These are phyloP conservation scores for Bovichtus variegatus DNA, from an alignment of 2,797 vertebrate species.

Conservation along the genomic window DNA sequence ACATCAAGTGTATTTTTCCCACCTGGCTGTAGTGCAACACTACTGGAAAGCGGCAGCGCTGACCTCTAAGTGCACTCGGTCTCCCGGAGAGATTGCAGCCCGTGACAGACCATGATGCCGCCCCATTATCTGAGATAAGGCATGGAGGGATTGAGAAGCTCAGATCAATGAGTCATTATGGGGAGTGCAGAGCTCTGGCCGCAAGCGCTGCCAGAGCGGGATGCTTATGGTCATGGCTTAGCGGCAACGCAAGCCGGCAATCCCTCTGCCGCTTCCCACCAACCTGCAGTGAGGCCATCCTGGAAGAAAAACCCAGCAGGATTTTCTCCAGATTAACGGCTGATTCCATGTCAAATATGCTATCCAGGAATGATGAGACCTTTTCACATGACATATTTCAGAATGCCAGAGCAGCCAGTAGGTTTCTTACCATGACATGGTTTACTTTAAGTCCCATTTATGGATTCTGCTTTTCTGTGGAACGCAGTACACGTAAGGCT, in stretches of 20 bases:
- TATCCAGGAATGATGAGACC: constrained; percentile 68
- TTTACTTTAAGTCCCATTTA: constrained; percentile 56
- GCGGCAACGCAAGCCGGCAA: constrained; percentile 38
- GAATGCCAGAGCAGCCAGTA: constrained; percentile 12
- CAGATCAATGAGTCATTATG: constrained; percentile 77
- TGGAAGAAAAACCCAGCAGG: constrained; percentile 53
- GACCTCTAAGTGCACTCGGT: constrained; percentile 77
- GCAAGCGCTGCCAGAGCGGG: constrained; percentile 28
- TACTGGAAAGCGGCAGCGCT: constrained; percentile 44
- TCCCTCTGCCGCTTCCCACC: constrained; percentile 57
- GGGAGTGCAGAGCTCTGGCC: constrained; percentile 50
- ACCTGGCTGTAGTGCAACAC: constrained; percentile 42
- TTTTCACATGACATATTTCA: constrained; percentile 60
- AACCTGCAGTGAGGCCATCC: constrained; percentile 30
- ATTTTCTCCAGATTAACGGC: constrained; percentile 75
- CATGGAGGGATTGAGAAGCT: constrained; percentile 70
- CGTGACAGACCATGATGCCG: constrained; percentile 65
- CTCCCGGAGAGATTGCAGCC: constrained; percentile 62
- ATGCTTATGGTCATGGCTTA: constrained; percentile 63
- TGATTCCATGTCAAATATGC: constrained; percentile 75
- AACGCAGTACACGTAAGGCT: constrained; percentile 34
- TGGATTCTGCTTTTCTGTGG: constrained; percentile 47
- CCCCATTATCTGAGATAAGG: constrained; percentile 77
- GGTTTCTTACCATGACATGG: constrained; percentile 29
- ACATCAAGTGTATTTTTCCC: constrained; percentile 34